Evolutionary conservation across 2,888 invertebrate species (phyloP), one percentile per base, ranked within the genome.

Genomic region (Tenthredo notha): DNA sequence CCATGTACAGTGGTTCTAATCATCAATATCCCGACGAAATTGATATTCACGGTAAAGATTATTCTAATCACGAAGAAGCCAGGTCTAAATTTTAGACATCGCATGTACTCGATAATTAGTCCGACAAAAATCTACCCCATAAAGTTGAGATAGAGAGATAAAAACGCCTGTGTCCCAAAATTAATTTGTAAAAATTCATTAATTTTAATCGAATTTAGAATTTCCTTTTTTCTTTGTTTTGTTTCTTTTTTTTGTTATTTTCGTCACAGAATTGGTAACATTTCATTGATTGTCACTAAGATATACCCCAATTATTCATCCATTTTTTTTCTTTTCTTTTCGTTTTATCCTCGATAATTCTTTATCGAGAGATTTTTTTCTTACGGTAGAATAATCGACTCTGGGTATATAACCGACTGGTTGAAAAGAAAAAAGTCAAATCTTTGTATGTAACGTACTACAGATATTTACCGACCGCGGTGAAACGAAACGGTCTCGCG

Each of bases 1-100:
- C 95, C 89, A 95, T 95, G 95, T 95, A 95, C 92, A 92, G 93
- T 89, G 93, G 93, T 10, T 89, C 92, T 1, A 94, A 94, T 10
- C 94, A 94, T 87, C 94, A 94, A 87, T 89, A 94, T 84, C 87
- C 89, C 5, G 90, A 91, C 10, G 65, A 85, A 47, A 89, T 88
- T 21, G 88, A 87, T 5, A 85, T 86, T 29, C 86, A 91, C 86
- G 75, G 86, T 54, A 87, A 90, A 86, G 87, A 86, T 85, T 86
- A 88, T 21, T 84, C 86, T 18, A 87, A 87, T 21, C 88, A 88
- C 70, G 84, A 84, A 15, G 84, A 84, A 50, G 61, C 33, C 9
- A 72, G 72, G 10, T 84, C 84, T 6, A 84, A 84, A 58, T 75
- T 84, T 43, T 84, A 65, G 37, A 40, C 72, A 9, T 21, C n/a